Percentiles rank a stretch among this genome's conserved stretches.
Conservation (phyloP, 92 coral and sea anemone genomes). For the Phenganax marumi region DNA sequence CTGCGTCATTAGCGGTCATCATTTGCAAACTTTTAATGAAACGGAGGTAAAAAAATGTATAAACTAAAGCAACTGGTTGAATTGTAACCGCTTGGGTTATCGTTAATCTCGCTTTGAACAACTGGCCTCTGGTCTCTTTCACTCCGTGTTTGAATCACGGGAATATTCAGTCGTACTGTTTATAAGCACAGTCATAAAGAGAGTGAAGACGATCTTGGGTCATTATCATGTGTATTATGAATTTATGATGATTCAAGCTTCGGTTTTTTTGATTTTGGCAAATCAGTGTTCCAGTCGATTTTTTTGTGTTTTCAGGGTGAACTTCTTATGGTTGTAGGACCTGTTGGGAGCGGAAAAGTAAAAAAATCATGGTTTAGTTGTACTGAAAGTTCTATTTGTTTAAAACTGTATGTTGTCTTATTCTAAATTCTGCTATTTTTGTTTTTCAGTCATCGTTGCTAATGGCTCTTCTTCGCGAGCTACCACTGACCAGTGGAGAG, state of each 20-base stretch:
- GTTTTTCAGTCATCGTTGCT: constrained; percentile 73
- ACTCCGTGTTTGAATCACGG: no score
- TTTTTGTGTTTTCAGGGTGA: constrained; percentile 66
- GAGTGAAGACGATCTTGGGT: no score
- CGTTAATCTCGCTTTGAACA: no score
- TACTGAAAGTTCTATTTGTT: neutral
- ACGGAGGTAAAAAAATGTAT: no score
- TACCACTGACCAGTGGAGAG: constrained; percentile 68
- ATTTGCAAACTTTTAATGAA: no score
- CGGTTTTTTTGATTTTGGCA: neutral
- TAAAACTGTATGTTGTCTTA: neutral
- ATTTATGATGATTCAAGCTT: neutral
- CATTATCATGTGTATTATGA: no score
- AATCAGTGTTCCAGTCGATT: neutral
- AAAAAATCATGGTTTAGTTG: neutral
- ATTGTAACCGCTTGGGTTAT: no score
- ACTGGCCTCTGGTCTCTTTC: no score
- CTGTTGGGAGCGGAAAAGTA: constrained; percentile 98
- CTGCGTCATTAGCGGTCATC: no score
- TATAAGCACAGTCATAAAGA: no score
- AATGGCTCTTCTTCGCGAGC: constrained; percentile 80
- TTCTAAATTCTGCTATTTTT: neutral
- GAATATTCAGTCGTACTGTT: no score
- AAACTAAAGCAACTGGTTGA: no score
- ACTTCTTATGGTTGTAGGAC: constrained; percentile 82